These are phyloP conservation scores for Noctua janthe DNA, from an alignment of 2,888 invertebrate genomes.

Conservation along the genomic window DNA sequence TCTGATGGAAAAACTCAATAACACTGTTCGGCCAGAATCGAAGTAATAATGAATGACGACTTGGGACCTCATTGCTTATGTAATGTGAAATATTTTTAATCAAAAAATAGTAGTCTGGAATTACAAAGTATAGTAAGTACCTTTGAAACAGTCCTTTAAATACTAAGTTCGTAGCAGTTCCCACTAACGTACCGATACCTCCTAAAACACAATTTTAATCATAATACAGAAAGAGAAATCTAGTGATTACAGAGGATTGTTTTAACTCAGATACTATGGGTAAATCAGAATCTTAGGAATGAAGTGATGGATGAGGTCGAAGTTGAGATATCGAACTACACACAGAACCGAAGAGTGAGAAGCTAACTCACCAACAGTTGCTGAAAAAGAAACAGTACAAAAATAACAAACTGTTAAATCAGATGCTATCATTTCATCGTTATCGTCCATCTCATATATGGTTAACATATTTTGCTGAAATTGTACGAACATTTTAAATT, in stretches of 20 bases:
- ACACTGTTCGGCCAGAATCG: not conserved
- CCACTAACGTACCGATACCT: slow-evolving; percentile 94
- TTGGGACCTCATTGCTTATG: not conserved
- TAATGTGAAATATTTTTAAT: not conserved
- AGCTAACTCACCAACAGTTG: slow-evolving; percentile 90
- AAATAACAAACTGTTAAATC: slow-evolving; percentile 94
- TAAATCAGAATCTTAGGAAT: not conserved
- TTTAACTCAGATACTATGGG: not conserved
- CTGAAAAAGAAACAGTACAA: slow-evolving; percentile 93
- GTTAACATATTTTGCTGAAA: slow-evolving; percentile 90
- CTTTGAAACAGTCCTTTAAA: slow-evolving; percentile 85
- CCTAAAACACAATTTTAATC: slow-evolving; percentile 77
- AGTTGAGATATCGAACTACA: not conserved
- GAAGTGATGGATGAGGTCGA: not conserved
- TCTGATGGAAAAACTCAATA: not conserved
- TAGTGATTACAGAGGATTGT: not conserved
- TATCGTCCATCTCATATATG: slow-evolving; percentile 84
- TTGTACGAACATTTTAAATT: not conserved
- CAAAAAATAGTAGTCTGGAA: not conserved
- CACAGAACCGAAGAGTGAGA: not conserved
- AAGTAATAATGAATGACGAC: not conserved
- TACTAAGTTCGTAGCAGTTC: slow-evolving; percentile 94
- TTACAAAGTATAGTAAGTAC: slow-evolving; percentile 59
- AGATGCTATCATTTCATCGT: slow-evolving; percentile 88
- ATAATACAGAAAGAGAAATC: not conserved